Evolutionary conservation across 1,140 invertebrate species (phyloP).

Genomic region (Oncopeltus fasciatus): DNA sequence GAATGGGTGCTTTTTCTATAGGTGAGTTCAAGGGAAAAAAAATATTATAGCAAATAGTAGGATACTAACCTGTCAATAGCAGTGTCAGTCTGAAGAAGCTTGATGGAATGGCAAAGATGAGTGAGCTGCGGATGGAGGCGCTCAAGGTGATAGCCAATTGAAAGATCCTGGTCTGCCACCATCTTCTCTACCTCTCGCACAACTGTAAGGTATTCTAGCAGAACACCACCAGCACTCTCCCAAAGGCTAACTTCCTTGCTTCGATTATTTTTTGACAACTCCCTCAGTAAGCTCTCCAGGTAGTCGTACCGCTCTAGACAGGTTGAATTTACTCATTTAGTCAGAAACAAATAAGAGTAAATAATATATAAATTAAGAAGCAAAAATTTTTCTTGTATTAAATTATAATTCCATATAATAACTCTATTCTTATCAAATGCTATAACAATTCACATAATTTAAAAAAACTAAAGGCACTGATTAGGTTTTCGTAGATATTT

Average conservation of each 20-base stretch:
- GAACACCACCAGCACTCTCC: conserved; percentile 46
- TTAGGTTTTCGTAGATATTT: too few relatives aligned
- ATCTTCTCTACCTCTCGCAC: conserved; percentile 36
- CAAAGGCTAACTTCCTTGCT: conserved; percentile 37
- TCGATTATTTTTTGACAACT: conserved; percentile 33
- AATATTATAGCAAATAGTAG: too few relatives aligned
- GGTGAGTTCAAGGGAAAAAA: too few relatives aligned
- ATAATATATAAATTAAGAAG: too few relatives aligned
- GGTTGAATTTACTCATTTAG: too few relatives aligned
- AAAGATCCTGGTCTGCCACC: conserved; percentile 28
- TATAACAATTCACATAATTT: too few relatives aligned
- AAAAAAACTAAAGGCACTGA: too few relatives aligned
- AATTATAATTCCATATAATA: too few relatives aligned
- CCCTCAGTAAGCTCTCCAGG: conserved; percentile 39
- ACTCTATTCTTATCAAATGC: too few relatives aligned
- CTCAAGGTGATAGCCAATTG: conserved; percentile 43
- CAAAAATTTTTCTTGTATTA: too few relatives aligned
- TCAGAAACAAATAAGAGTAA: too few relatives aligned
- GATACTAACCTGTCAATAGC: conserved; percentile 44
- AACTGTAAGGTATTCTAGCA: conserved; percentile 51
- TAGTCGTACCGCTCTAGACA: conserved; percentile 54
- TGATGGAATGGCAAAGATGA: conserved; percentile 44
- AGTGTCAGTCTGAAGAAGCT: conserved; percentile 41
- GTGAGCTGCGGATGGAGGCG: conserved; percentile 43
- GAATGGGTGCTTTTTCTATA: too few relatives aligned